These are phyloP conservation scores for Megaceryle alcyon DNA, from an alignment of 2,797 vertebrate species.

Conservation along the genomic window DNA sequence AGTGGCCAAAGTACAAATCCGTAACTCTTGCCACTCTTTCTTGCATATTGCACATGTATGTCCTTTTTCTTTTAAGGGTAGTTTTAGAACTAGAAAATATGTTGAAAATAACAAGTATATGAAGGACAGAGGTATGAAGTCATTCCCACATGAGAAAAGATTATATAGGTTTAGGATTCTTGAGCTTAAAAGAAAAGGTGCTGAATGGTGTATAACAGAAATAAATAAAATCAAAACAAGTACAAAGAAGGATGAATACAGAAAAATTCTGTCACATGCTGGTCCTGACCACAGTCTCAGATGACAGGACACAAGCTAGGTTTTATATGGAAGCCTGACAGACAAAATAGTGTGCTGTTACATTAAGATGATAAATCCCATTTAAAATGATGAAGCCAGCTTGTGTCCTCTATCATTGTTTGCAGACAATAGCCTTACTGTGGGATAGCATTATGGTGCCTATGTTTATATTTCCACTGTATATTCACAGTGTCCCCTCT, in stretches of 20 bases:
- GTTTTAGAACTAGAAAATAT: not conserved
- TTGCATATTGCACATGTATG: not conserved
- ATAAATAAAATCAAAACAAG: not conserved
- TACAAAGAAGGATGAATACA: not conserved
- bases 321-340: not conserved
- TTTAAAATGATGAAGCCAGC: not conserved
- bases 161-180: not conserved
- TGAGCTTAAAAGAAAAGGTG: not conserved
- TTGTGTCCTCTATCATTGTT: not conserved
- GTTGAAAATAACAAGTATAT: not conserved
- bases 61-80: not conserved
- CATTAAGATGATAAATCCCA: no score
- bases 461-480: not conserved
- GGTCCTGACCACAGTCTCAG: not conserved
- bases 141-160: not conserved
- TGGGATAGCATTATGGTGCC: not conserved
- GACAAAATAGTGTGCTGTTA: not conserved
- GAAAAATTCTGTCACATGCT: not conserved
- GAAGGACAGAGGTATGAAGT: not conserved
- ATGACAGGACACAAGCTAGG: not conserved
- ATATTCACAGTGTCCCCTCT: not conserved
- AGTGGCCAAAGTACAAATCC: not conserved
- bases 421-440: not conserved
- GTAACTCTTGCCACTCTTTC: not conserved
- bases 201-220: not conserved